phyloP scores from a whole-genome alignment of 2,888 invertebrate species.

The Caenorhabditis panamensis region DNA sequence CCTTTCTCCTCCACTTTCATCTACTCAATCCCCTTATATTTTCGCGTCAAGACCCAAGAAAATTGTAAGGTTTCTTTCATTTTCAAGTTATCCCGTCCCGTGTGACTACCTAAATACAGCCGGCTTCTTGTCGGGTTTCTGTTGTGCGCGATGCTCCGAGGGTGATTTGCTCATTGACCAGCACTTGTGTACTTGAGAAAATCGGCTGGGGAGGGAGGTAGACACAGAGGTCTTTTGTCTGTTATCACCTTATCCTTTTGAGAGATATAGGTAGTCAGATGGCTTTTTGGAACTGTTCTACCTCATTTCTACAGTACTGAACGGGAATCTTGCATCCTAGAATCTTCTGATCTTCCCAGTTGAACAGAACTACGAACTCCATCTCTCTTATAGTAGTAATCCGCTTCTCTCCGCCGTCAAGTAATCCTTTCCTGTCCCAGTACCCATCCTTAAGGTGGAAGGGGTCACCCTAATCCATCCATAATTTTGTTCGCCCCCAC shows the following conservation, averaged over 20 bases:
- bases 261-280: background rate
- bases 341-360: too few species aligned
- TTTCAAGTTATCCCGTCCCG: background rate
- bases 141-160: background rate
- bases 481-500: slow-evolving; percentile 48
- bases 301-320: too few species aligned
- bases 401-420: too few species aligned
- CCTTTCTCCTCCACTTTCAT: background rate
- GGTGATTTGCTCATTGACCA: background rate
- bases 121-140: slow-evolving; percentile 9
- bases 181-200: slow-evolving; percentile 1
- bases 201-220: background rate
- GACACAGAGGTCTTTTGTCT: background rate
- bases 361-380: too few species aligned
- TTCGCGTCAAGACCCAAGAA: slow-evolving; percentile 8
- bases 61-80: background rate
- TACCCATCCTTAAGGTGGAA: slow-evolving; percentile 13
- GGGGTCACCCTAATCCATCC: slow-evolving; percentile 49
- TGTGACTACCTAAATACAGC: background rate
- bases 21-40: background rate
- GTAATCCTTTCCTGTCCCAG: slow-evolving; percentile 4
- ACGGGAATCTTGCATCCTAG: too few species aligned
- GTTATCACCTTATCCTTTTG: background rate
- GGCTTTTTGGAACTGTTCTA: too few species aligned
- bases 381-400: background rate